These are phyloP conservation scores for Laterallus jamaicensis DNA, from an alignment of 2,113 vertebrate species.

Conservation along the genomic window DNA sequence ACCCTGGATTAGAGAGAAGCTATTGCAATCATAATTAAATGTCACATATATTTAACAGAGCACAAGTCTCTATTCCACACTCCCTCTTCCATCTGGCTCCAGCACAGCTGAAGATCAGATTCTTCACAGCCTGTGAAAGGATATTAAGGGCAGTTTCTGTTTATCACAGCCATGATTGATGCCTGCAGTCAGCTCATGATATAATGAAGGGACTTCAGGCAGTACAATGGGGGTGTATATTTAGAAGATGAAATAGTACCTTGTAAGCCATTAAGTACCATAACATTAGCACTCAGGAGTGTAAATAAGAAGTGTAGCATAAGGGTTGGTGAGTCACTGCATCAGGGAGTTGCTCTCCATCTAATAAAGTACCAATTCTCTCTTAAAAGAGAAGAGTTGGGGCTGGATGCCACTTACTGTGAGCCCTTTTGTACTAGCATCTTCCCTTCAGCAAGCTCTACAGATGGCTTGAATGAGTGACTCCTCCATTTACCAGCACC, in stretches of 20 bases:
- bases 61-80: background rate
- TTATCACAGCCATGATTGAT: background rate
- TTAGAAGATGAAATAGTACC: background rate
- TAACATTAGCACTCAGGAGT: background rate
- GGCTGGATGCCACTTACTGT: background rate
- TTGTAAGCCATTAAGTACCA: background rate
- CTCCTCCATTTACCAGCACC: background rate
- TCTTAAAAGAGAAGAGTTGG: background rate
- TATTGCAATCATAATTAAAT: constrained; percentile 38
- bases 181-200: background rate
- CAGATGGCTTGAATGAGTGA: background rate
- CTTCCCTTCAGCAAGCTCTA: background rate
- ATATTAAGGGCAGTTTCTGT: background rate
- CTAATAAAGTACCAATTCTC: background rate
- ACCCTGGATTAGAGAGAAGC: background rate
- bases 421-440: rapidly evolving
- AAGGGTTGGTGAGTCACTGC: background rate
- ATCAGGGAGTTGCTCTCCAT: background rate
- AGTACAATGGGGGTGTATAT: background rate
- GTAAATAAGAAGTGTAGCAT: background rate
- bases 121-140: background rate
- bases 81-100: constrained; percentile 36
- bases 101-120: constrained; percentile 3
- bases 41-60: constrained; percentile 26
- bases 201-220: background rate